These are phyloP conservation scores for Porites rus DNA, from an alignment of 92 coral and sea anemone species.

Conservation along the genomic window DNA sequence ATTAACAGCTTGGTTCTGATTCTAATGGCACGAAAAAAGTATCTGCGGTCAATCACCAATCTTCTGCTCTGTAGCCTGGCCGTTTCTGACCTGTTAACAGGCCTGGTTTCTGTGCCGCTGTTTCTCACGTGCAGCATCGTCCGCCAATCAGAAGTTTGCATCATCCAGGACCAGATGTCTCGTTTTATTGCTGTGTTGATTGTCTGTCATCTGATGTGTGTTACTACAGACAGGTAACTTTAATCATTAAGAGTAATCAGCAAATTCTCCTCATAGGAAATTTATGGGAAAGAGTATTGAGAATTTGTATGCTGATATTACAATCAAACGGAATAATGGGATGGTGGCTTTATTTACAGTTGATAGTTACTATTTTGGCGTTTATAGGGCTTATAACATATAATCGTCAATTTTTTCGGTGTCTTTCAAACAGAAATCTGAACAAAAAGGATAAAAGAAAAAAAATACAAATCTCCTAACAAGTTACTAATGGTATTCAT, in stretches of 20 bases:
- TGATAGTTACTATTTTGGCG: no score
- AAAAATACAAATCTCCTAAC: no score
- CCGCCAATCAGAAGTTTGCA: slow-evolving; percentile 48
- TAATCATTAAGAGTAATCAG: not conserved
- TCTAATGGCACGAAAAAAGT: slow-evolving; percentile 52
- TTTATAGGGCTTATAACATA: no score
- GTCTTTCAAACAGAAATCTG: no score
- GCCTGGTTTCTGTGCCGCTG: slow-evolving; percentile 71
- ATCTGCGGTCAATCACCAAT: slow-evolving; percentile 72
- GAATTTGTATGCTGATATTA: no score
- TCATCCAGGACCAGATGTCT: slow-evolving; percentile 58
- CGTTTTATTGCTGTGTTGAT: slow-evolving; percentile 72
- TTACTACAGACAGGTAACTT: slow-evolving; percentile 61
- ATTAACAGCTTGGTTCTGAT: slow-evolving; percentile 68
- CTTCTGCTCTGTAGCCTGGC: slow-evolving; percentile 85
- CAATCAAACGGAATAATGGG: no score
- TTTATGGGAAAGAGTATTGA: no score
- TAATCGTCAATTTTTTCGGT: no score
- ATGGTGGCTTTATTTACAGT: no score
- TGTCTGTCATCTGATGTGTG: slow-evolving; percentile 64
- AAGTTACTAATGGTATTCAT: no score
- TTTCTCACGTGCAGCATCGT: slow-evolving; percentile 70
- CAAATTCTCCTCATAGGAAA: no score
- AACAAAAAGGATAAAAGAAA: no score
- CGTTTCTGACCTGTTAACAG: slow-evolving; percentile 79